A percentile compares a stretch with the other conserved stretches of the same genome.
Evolutionary conservation across 2,888 invertebrate genomes (phyloP).

Genomic region (Sisyra terminalis): DNA sequence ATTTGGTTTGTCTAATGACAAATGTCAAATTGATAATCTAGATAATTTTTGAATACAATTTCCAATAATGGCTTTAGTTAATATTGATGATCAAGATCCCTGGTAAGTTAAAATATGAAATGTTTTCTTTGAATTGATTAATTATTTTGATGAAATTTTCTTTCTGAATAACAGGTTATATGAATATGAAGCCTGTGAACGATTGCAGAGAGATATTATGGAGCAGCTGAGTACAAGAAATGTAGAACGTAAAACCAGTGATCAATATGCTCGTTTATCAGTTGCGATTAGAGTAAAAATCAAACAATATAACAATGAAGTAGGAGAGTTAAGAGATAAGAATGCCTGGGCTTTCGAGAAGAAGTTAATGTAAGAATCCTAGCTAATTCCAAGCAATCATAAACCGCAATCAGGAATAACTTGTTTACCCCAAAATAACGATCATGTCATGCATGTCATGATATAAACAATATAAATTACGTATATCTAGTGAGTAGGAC

Average conservation of each 20-base stretch:
- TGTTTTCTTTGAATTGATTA: constrained; percentile 4
- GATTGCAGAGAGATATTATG: constrained; percentile 42
- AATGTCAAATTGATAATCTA: constrained; percentile 5
- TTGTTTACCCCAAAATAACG: no score
- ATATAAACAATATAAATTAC: no score
- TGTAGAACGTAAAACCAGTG: constrained; percentile 31
- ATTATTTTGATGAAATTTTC: constrained; percentile 7
- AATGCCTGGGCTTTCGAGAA: constrained; percentile 30
- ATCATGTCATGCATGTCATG: no score
- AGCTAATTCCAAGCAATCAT: background rate
- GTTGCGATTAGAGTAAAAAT: constrained; percentile 38
- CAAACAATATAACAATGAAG: constrained; percentile 42
- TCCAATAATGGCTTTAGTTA: constrained; percentile 27
- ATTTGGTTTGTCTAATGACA: background rate
- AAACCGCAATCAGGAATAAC: no score
- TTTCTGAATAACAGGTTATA: constrained; percentile 31
- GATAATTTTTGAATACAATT: background rate
- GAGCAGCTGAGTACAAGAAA: constrained; percentile 39
- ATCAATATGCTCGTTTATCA: constrained; percentile 39
- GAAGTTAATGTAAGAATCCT: constrained; percentile 24
- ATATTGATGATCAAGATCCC: constrained; percentile 29
- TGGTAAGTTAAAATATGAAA: constrained; percentile 21
- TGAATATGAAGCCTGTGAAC: constrained; percentile 49
- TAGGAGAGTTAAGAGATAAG: constrained; percentile 37
- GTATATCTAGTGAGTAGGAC: no score